Evolutionary conservation across 2,888 invertebrate species (phyloP).

Genomic region (Dynastes grantii): DNA sequence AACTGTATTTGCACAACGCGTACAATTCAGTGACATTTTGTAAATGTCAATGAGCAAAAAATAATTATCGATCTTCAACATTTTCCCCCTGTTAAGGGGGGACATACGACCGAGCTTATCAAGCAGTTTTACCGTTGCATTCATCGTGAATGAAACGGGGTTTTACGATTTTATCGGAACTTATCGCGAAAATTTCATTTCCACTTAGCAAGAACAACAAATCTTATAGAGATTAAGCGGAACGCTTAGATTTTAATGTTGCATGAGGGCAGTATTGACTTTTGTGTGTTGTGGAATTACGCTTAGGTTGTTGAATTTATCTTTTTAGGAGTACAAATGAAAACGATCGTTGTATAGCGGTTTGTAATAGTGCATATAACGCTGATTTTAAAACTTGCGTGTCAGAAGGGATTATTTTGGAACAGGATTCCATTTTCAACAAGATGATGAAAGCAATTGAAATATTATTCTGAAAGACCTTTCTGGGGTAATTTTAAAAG

Average conservation of each 20-base stretch:
- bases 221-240: slow-evolving; percentile 35
- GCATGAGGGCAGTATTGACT: slow-evolving; percentile 21
- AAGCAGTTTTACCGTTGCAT: slow-evolving; percentile 34
- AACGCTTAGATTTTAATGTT: slow-evolving; percentile 42
- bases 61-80: slow-evolving; percentile 29
- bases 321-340: not conserved
- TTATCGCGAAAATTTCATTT: slow-evolving; percentile 44
- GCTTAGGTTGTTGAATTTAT: not conserved
- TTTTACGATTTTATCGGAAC: slow-evolving; percentile 33
- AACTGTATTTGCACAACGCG: not conserved
- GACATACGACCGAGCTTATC: slow-evolving; percentile 20
- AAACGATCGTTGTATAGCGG: not conserved
- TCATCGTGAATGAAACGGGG: slow-evolving; percentile 21
- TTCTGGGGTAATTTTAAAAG: too few relatives aligned
- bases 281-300: slow-evolving; percentile 10
- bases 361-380: too few relatives aligned
- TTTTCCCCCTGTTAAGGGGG: slow-evolving; percentile 19
- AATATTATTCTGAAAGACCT: too few relatives aligned
- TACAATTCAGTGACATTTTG: slow-evolving; percentile 25
- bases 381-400: too few relatives aligned
- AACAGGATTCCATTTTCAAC: too few relatives aligned
- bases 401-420: too few relatives aligned
- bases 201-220: slow-evolving; percentile 42
- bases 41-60: slow-evolving; percentile 29
- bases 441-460: too few relatives aligned